A percentile compares a stretch with the other conserved stretches of the same genome.
phyloP scores from a whole-genome alignment of 2,797 vertebrate species.

The Botia almorhae region DNA sequence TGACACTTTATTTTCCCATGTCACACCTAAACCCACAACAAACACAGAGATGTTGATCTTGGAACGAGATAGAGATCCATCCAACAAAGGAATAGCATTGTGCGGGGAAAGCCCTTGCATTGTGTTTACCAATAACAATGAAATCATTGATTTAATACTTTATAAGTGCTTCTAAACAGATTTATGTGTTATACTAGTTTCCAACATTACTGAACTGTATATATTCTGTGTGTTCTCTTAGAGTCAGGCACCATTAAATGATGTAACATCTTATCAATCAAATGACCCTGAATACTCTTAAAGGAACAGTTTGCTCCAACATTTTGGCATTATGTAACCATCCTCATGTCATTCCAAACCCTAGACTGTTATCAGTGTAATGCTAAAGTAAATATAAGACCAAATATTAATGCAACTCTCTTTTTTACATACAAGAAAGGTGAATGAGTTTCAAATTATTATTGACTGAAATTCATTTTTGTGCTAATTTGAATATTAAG shows the following conservation, averaged over 20 bases:
- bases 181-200: background rate
- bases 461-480: too few relatives aligned
- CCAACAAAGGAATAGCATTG: background rate
- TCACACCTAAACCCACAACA: slow-evolving; percentile 7
- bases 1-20: too few relatives aligned
- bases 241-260: background rate
- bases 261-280: slow-evolving; percentile 20
- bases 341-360: background rate
- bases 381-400: background rate
- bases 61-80: background rate
- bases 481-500: background rate
- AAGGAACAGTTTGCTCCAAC: background rate
- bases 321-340: background rate
- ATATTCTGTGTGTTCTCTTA: background rate
- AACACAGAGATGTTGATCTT: slow-evolving; percentile 14
- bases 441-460: background rate
- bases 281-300: background rate
- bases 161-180: background rate
- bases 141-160: background rate
- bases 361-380: background rate
- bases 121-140: background rate
- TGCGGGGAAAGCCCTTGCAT: too few relatives aligned
- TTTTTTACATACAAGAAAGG: background rate
- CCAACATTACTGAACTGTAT: slow-evolving; percentile 7
- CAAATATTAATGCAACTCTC: background rate